Base-by-base conservation (phyloP, 1,140 invertebrate genomes). In the Diplogasteroides magnus region DNA sequence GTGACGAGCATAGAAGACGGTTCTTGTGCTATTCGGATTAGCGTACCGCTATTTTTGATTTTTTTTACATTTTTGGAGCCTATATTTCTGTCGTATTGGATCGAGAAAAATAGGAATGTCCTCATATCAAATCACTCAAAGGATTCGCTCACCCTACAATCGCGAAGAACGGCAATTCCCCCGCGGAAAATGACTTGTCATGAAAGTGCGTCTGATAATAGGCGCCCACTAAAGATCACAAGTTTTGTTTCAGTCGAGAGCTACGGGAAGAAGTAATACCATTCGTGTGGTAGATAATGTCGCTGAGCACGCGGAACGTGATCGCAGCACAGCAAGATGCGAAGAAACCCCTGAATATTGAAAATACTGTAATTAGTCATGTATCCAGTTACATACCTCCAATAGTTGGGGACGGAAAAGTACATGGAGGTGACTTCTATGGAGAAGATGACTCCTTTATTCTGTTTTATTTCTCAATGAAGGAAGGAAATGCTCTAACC, bases 361-460 rank as follows among this genome's bases (percentile, higher is more conserved):
- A n/a, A n/a, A n/a, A n/a, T n/a, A n/a, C n/a, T n/a, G n/a, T n/a
- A n/a, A n/a, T n/a, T n/a, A n/a, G n/a, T n/a, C n/a, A n/a, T n/a
- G n/a, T n/a, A n/a, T n/a, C n/a, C n/a, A n/a, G n/a, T n/a, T n/a
- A n/a, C n/a, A n/a, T n/a, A n/a, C n/a, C 96, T 86, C 95, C 96
- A 99, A 83, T 99, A 99, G 82, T 98, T 98, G 67, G 94, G 86
- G 0, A 98, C 94, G 1, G 95, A 94, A 84, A 98, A 99, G 83
- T 97, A 98, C 2, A 94, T 94, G 0, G 95, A 94, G 37, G 95
- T 98, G 85, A 98, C 95, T 87, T 98, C 96, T 74, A 99, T 98
- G 78, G 93, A 97, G 84, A 98, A 98, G 19, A 98, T 86, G 0
- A 98, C 95, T 80, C 95, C 92, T 90, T 80, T 32, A 82, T 73